Conservation (phyloP, 2,113 vertebrate genomes). For the Myodes glareolus region DNA sequence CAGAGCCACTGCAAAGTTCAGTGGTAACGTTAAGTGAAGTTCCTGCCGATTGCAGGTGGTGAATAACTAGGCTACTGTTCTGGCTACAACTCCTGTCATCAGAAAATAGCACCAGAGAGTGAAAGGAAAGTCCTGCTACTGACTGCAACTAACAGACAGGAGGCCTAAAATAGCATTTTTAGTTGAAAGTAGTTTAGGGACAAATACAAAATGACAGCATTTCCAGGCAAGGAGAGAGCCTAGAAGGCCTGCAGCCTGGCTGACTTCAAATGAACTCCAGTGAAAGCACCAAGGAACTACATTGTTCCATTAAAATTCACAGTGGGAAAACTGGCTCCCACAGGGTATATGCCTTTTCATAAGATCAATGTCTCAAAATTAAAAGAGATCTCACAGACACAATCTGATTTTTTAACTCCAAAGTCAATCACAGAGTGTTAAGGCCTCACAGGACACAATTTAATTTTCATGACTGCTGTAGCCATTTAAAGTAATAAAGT, state of each 20-base stretch:
- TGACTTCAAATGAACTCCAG: conserved; percentile 49
- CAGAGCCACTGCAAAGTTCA: conserved; percentile 21
- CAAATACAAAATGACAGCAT: neutral
- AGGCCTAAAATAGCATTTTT: neutral
- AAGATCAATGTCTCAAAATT: conserved; percentile 27
- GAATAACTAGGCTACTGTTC: conserved; percentile 1
- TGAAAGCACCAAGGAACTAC: conserved; percentile 23
- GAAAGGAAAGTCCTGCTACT: conserved; percentile 33
- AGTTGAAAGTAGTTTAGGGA: neutral
- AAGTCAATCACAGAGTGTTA: conserved; percentile 59
- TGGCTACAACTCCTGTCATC: conserved; percentile 45
- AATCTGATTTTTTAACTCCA: neutral
- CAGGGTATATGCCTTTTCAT: conserved; percentile 34
- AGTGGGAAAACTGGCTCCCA: neutral
- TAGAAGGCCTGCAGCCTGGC: neutral
- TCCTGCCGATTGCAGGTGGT: conserved; percentile 18
- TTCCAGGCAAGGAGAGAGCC: neutral
- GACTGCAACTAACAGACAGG: conserved; percentile 38
- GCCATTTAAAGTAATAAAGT: conserved; percentile 24
- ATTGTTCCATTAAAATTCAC: conserved; percentile 43
- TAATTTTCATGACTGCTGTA: conserved; percentile 59
- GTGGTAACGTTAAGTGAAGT: neutral
- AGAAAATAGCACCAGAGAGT: conserved; percentile 36
- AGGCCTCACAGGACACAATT: conserved; percentile 30
- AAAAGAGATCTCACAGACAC: conserved; percentile 49